Conservation (phyloP, 2,113 vertebrate species). For the Hippocampus guttulatus region DNA sequence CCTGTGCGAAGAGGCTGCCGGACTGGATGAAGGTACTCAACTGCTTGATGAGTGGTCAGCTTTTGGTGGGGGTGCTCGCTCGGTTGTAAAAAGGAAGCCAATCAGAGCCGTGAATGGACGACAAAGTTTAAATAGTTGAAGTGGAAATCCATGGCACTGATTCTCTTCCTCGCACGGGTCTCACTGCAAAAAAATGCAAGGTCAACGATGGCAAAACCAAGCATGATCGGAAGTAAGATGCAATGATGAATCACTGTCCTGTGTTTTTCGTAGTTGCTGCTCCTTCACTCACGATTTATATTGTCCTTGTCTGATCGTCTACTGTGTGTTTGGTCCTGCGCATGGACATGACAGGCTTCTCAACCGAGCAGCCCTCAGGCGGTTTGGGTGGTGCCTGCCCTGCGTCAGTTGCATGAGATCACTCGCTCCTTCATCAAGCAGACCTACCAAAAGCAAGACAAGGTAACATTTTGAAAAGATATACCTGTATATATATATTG, state of each 20-base stretch:
- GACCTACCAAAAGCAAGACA: constrained; percentile 98
- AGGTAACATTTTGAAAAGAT: constrained; percentile 73
- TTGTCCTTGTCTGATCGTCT: constrained; percentile 2
- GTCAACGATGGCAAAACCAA: constrained; percentile 15
- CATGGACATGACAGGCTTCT: constrained; percentile 75
- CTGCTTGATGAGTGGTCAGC: constrained; percentile 26
- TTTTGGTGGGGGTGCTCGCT: constrained; percentile 42
- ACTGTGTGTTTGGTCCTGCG: constrained; percentile 14
- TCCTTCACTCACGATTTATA: neutral
- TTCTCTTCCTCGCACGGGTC: constrained; percentile 2
- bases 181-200: neutral
- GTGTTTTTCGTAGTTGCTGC: constrained; percentile 10
- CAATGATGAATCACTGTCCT: constrained; percentile 11
- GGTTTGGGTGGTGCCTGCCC: constrained; percentile 95
- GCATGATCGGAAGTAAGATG: constrained; percentile 13
- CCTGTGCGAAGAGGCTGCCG: neutral
- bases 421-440: constrained; percentile 98
- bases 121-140: constrained; percentile 3
- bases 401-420: constrained; percentile 97
- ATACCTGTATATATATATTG: too few species aligned
- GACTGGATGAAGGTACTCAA: constrained; percentile 25
- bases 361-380: constrained; percentile 91
- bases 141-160: constrained; percentile 37
- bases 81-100: constrained; percentile 10
- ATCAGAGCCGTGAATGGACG: constrained; percentile 42